phyloP scores from a whole-genome alignment of 2,113 vertebrate species.

The Corythaeola cristata region DNA sequence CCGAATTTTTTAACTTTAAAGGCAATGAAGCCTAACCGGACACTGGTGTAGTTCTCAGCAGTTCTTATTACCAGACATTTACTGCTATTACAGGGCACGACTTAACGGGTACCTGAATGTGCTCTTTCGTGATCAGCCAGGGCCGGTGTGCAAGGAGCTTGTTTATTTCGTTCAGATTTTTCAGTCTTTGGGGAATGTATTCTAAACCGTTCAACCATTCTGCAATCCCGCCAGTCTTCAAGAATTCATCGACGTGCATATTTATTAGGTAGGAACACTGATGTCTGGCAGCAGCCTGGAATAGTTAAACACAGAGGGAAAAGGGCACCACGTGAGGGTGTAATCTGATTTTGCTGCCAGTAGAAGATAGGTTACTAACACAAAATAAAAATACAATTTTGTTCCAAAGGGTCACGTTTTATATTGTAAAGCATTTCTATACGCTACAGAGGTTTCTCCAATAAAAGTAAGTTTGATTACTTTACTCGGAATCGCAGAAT shows the following conservation, averaged over 20 bases:
- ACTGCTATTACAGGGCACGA: not conserved
- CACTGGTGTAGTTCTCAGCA: not conserved
- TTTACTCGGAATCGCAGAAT: not conserved
- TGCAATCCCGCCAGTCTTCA: constrained; percentile 83
- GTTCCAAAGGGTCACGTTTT: not conserved
- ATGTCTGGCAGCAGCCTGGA: constrained; percentile 84
- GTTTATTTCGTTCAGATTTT: constrained; percentile 87
- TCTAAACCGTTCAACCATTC: constrained; percentile 86
- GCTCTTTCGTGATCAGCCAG: constrained; percentile 87
- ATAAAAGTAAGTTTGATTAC: not conserved
- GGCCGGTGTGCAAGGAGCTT: constrained; percentile 86
- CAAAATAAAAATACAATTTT: not conserved
- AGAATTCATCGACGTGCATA: constrained; percentile 86
- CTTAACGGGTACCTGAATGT: constrained; percentile 80
- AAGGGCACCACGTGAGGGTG: not conserved
- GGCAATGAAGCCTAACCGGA: not conserved
- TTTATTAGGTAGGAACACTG: constrained; percentile 87
- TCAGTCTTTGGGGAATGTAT: constrained; percentile 84
- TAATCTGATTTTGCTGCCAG: not conserved
- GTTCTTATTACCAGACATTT: not conserved
- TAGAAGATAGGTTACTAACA: not conserved
- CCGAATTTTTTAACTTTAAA: not conserved
- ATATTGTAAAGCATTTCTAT: not conserved
- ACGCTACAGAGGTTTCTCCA: not conserved
- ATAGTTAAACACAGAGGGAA: constrained; percentile 28